Evolutionary conservation across 2,797 vertebrate species (phyloP), one percentile per base, ranked within the genome.

Genomic region (Ptychadena robeensis): DNA sequence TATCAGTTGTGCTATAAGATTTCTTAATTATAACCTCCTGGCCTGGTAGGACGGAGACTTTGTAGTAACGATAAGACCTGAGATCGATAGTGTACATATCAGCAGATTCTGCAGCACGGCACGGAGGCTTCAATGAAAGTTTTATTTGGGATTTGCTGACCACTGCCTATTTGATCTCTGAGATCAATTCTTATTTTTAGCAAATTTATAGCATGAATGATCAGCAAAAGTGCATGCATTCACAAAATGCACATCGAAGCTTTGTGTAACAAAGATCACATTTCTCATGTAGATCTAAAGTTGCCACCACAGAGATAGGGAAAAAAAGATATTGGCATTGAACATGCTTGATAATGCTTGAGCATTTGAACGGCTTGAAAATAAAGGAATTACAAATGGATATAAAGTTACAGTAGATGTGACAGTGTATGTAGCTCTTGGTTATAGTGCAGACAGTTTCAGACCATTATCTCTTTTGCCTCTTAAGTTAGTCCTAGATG

Each of bases 91-190:
- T 67, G 40, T 67, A 63, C 34, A 66, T 69, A 79, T 80, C 57
- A 40, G 44, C 35, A 48, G 35, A 80, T 80, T 80, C 30, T 80
- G 35, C 70, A 53, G 65, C 66, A 73, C 27, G 38, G 34, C 27
- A 73, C 34, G 63, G 31, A 79, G 53, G 12, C 65, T 69, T 80
- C 71, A 80, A 37, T 80, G 53, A 74, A 74, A 74, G 77, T 70
- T 80, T 75, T 84, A 80, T 75, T 74, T 75, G 48, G 31, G 77
- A 84, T 80, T 80, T 84, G 82, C 82, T 84, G 82, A 84, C 71
- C 71, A 32, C 57, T 69, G 64, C 44, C 31, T 80, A 84, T 84
- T 84, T 80, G 65, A 84, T 84, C 71, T 70, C 53, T 70, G 2
- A 53, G 31, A 84, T 84, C 82, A 70, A 75, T 82, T 69, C 38